Evolutionary conservation across 1,140 invertebrate species (phyloP), one percentile per base, ranked within the genome.

Genomic region (Pissodes strobi): DNA sequence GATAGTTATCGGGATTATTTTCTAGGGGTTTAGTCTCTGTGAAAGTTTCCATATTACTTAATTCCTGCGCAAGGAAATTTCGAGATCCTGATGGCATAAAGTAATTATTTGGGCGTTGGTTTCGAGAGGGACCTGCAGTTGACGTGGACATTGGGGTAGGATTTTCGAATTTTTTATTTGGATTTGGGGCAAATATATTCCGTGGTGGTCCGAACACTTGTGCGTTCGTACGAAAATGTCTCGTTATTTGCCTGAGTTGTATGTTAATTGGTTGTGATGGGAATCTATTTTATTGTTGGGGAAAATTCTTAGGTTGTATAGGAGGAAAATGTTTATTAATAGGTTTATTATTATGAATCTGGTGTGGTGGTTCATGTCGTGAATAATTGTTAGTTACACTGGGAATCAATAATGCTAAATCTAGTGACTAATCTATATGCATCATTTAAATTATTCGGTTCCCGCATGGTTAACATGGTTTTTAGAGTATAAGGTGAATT

Each of bases 131-230:
- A 30, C 13, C 9, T 43, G 1, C 18, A 1, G n/a, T n/a, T n/a
- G n/a, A n/a, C n/a, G n/a, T n/a, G n/a, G n/a, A n/a, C n/a, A n/a
- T n/a, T n/a, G n/a, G n/a, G 39, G 10, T 43, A 13, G 18, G 17
- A 17, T 25, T n/a, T 9, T 23, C 8, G 45, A 18, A n/a, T 38
- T 48, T 23, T 48, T 27, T 21, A 37, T n/a, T 17, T 10, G 13
- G 21, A n/a, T 45, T 13, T 17, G 25, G 27, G 2, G 38, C 22
- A 53, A 69, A 67, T 5, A 58, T 59, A 25, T 68, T 66, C 66
- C 38, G 59, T 22, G 64, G 60, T 53, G 45, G 55, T 2, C 65
- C 65, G 46, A 69, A 69, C 8, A 67, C 65, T 58, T 69, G 60
- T 25, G 18, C 10, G 30, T 64, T 64, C 19, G 68, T 69, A 15